Conservation (phyloP, 2,888 invertebrate genomes). For the Drosophila quinaria region DNA sequence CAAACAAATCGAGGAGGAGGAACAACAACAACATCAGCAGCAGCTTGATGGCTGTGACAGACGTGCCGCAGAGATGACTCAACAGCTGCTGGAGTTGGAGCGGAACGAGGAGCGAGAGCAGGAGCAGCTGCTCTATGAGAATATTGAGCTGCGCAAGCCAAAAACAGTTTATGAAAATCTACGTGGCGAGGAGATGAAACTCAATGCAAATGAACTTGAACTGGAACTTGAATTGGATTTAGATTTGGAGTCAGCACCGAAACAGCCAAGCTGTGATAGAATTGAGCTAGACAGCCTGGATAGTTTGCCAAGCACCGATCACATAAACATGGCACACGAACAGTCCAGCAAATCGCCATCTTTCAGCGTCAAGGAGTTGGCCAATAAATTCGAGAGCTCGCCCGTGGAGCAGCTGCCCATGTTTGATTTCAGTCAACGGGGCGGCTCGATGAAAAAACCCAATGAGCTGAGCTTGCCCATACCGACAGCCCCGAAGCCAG, state of each 20-base stretch:
- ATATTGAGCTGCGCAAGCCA: slow-evolving; percentile 85
- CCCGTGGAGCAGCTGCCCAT: slow-evolving; percentile 88
- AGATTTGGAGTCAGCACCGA: slow-evolving; percentile 33
- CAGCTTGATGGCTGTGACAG: slow-evolving; percentile 51
- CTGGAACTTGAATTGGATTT: slow-evolving; percentile 69
- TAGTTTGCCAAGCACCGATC: slow-evolving; percentile 65
- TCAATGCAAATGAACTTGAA: slow-evolving; percentile 73
- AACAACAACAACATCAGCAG: slow-evolving; percentile 50
- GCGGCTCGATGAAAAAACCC: slow-evolving; percentile 70
- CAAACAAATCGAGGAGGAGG: slow-evolving; percentile 74
- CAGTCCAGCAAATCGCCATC: slow-evolving; percentile 84
- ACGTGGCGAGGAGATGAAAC: slow-evolving; percentile 83
- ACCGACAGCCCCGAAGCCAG: slow-evolving; percentile 38
- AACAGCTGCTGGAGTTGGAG: slow-evolving; percentile 60
- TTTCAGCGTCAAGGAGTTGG: slow-evolving; percentile 88
- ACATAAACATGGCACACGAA: slow-evolving; percentile 58
- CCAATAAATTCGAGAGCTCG: slow-evolving; percentile 88
- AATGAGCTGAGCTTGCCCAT: slow-evolving; percentile 61
- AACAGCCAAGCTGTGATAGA: slow-evolving; percentile 58
- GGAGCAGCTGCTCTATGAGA: slow-evolving; percentile 84
- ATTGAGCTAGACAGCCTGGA: slow-evolving; percentile 81
- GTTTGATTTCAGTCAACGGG: slow-evolving; percentile 86
- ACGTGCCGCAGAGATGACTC: slow-evolving; percentile 62
- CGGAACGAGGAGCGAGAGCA: slow-evolving; percentile 53
- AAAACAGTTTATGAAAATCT: slow-evolving; percentile 84